A percentile compares a stretch with the other conserved stretches of the same genome.
These are phyloP conservation scores for Talpa occidentalis DNA, from an alignment of 2,113 vertebrate genomes.

Conservation along the genomic window DNA sequence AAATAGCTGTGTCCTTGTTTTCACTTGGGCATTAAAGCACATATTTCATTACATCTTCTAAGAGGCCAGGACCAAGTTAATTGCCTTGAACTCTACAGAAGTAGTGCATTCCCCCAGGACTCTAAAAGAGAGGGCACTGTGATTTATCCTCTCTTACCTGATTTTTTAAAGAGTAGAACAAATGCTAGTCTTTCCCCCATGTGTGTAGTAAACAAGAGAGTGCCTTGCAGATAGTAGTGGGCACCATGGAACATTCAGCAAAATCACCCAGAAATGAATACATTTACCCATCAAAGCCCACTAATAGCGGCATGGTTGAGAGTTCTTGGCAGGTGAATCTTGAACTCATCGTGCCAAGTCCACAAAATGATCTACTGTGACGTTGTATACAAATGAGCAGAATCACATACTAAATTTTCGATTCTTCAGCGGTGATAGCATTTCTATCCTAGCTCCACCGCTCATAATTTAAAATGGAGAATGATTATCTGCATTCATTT, in stretches of 20 bases:
- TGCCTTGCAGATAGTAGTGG: not conserved
- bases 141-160: not conserved
- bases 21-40: slow-evolving; percentile 38
- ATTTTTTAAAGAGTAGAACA: slow-evolving; percentile 43
- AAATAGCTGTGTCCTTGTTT: slow-evolving; percentile 64
- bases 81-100: slow-evolving; percentile 60
- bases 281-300: not conserved
- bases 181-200: not conserved
- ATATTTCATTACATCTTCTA: slow-evolving; percentile 42
- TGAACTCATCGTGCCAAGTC: not conserved
- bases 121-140: not conserved
- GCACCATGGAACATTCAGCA: not conserved
- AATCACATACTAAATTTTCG: slow-evolving; percentile 48
- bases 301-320: not conserved
- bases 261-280: not conserved
- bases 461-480: slow-evolving; percentile 47
- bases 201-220: not conserved
- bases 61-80: slow-evolving; percentile 58
- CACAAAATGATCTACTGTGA: not conserved
- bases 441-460: not conserved
- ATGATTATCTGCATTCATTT: slow-evolving; percentile 78
- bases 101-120: not conserved
- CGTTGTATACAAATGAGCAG: not conserved
- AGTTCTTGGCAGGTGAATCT: slow-evolving; percentile 41
- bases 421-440: slow-evolving; percentile 20